phyloP scores from a whole-genome alignment of 2,113 vertebrate species.

The Oxyura jamaicensis region DNA sequence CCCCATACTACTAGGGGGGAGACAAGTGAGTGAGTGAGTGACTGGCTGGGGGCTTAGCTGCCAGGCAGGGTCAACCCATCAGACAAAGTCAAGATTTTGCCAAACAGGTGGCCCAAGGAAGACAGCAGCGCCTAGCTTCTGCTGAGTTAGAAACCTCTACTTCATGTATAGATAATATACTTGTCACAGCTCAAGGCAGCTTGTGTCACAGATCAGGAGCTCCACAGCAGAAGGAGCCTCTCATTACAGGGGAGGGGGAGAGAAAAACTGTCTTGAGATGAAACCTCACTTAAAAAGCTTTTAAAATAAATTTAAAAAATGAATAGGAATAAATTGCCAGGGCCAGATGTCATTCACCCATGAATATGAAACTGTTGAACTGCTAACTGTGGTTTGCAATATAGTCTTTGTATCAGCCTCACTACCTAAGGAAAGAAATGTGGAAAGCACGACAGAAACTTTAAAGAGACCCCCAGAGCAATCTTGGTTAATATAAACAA shows the following conservation, averaged over 20 bases:
- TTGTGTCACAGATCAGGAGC: conserved; percentile 46
- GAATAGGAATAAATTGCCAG: conserved; percentile 28
- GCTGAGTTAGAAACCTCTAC: neutral
- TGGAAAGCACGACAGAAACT: neutral
- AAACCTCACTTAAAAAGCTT: conserved; percentile 46
- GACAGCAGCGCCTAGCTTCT: neutral
- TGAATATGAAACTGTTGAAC: conserved; percentile 42
- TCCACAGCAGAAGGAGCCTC: neutral
- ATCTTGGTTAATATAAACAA: conserved; percentile 2
- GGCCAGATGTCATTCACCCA: conserved; percentile 36
- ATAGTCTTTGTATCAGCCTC: neutral
- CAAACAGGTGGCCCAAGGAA: neutral
- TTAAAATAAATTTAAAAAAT: conserved; percentile 45
- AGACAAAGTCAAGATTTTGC: neutral
- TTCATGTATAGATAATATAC: conserved; percentile 15
- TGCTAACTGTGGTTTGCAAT: neutral
- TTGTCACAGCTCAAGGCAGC: conserved; percentile 35
- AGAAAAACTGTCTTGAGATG: conserved; percentile 11
- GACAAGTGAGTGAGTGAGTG: neutral
- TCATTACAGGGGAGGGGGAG: neutral
- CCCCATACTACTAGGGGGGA: too few species aligned
- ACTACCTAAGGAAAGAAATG: neutral
- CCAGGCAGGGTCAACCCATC: neutral
- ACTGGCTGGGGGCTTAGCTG: neutral
- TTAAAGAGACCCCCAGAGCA: neutral